A percentile compares a stretch with the other conserved stretches of the same genome.
Evolutionary conservation across 2,888 invertebrate genomes (phyloP).

Genomic region (Conus canariensis): DNA sequence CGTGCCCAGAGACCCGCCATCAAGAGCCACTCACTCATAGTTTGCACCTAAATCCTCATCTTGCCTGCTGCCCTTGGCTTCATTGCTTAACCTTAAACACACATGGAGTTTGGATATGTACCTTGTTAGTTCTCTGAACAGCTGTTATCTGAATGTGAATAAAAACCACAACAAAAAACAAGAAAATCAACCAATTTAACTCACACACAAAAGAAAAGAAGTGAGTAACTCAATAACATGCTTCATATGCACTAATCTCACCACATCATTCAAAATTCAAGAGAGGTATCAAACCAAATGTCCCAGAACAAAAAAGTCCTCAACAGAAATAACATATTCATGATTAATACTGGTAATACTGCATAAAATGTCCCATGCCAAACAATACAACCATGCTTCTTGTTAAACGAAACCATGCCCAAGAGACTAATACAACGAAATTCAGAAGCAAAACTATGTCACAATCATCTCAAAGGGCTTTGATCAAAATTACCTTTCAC

Average conservation of each 20-base stretch:
- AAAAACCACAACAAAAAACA: neutral
- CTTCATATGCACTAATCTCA: neutral
- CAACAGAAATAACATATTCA: too few species aligned
- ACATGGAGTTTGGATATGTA: neutral
- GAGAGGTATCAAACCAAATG: neutral
- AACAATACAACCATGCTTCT: neutral
- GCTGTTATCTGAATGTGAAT: neutral
- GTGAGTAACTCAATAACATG: neutral
- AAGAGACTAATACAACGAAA: neutral
- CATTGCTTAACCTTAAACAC: constrained; percentile 31
- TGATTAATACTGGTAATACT: too few species aligned
- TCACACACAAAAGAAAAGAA: neutral
- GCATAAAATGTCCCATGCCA: too few species aligned
- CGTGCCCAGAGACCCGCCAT: neutral
- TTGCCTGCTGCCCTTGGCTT: neutral
- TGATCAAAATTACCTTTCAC: too few species aligned
- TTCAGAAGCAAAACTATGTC: neutral
- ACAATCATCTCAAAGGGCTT: neutral
- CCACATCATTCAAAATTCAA: neutral
- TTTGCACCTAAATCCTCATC: constrained; percentile 62
- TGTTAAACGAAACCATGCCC: neutral
- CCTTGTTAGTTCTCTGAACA: neutral
- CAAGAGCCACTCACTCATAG: constrained; percentile 64
- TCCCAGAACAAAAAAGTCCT: neutral
- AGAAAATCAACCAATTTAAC: too few species aligned